phyloP scores from a whole-genome alignment of 2,797 vertebrate species.

The Crocidura indochinensis region DNA sequence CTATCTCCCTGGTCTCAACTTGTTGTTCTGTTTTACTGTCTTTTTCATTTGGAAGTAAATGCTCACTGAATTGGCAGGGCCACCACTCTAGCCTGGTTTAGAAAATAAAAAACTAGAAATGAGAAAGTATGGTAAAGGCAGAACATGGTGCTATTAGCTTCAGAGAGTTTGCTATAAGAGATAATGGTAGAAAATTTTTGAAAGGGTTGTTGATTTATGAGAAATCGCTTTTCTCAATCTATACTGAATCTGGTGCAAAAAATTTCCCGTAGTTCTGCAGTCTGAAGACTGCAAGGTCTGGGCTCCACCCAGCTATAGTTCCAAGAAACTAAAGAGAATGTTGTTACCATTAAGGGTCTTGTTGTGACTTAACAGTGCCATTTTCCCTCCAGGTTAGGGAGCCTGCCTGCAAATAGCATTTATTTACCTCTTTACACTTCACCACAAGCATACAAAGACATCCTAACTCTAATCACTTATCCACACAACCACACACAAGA shows the following conservation, averaged over 20 bases:
- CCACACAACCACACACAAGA: too few relatives aligned
- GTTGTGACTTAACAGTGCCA: too few relatives aligned
- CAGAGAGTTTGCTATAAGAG: background rate
- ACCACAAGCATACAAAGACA: too few relatives aligned
- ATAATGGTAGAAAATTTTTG: background rate
- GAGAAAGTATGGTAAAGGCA: background rate
- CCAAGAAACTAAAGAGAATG: too few relatives aligned
- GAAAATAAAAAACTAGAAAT: conserved; percentile 41
- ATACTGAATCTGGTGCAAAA: background rate
- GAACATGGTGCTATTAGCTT: background rate
- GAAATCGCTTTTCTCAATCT: background rate
- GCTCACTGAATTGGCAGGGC: background rate
- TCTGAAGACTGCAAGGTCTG: background rate
- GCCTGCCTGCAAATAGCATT: too few relatives aligned
- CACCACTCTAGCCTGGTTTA: background rate
- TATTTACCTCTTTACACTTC: too few relatives aligned
- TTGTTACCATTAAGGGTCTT: too few relatives aligned
- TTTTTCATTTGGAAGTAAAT: background rate
- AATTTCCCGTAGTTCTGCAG: background rate
- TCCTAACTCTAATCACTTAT: too few relatives aligned
- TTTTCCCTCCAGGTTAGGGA: too few relatives aligned
- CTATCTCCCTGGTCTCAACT: too few relatives aligned
- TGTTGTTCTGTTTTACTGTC: background rate
- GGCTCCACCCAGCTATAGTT: too few relatives aligned
- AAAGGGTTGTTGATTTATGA: conserved; percentile 16